Percentiles rank a stretch among this genome's conserved stretches.
These are phyloP conservation scores for Leptopilina syphax DNA, from an alignment of 2,888 invertebrate genomes.

Conservation along the genomic window DNA sequence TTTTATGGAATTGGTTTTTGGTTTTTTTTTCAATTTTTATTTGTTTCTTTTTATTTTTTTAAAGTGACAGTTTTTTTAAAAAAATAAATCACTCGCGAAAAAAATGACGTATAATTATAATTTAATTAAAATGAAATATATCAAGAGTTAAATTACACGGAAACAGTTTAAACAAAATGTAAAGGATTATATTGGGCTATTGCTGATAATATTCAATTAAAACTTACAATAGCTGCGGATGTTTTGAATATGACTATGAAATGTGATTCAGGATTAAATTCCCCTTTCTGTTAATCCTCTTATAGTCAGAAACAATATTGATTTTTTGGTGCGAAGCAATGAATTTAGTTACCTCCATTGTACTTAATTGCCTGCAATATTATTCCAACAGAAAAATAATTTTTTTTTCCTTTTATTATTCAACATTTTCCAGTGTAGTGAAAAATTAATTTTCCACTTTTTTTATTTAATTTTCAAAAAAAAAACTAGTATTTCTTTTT, in stretches of 20 bases:
- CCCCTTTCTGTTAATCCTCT: constrained; percentile 8
- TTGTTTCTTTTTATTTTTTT: no score
- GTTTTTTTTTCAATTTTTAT: no score
- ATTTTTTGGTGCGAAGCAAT: not conserved
- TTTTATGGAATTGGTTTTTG: no score
- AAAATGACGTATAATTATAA: no score
- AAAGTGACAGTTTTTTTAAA: no score
- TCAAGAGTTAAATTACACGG: not conserved
- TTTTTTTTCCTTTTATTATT: not conserved
- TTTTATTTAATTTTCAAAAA: not conserved
- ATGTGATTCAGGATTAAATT: constrained; percentile 18
- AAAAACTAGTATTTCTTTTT: no score
- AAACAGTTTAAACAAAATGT: constrained; percentile 9
- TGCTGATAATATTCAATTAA: constrained; percentile 20
- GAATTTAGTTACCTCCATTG: not conserved
- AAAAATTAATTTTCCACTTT: not conserved
- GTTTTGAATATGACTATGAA: constrained; percentile 12
- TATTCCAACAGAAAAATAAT: not conserved
- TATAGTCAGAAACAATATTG: constrained; percentile 15
- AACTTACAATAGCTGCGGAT: constrained; percentile 11
- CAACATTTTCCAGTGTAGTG: no score
- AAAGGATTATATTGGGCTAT: not conserved
- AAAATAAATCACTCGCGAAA: no score
- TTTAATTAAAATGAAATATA: no score
- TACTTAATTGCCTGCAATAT: constrained; percentile 13